Percentiles rank a stretch among this genome's conserved stretches.
Evolutionary conservation across 1,140 invertebrate species (phyloP).

Genomic region (Lepidotrigona ventralis): DNA sequence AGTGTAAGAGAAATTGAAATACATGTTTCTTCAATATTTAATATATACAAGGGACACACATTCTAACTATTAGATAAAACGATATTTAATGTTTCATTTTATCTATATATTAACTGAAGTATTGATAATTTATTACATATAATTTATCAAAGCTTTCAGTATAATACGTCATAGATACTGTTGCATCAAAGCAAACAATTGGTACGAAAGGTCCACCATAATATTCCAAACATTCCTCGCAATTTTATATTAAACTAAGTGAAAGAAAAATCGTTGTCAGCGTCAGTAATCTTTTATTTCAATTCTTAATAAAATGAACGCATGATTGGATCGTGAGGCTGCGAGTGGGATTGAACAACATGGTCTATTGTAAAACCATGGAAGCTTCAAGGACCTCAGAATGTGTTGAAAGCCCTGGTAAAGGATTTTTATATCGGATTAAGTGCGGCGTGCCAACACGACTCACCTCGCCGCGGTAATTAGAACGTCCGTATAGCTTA

Average conservation of each 20-base stretch:
- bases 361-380: neutral
- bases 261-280: neutral
- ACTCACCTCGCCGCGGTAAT: constrained; percentile 39
- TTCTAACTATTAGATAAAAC: no score
- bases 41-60: no score
- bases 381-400: neutral
- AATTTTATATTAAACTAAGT: neutral
- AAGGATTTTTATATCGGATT: constrained; percentile 8
- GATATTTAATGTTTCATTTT: neutral
- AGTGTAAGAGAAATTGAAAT: neutral
- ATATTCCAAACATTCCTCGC: no score
- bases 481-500: constrained; percentile 52
- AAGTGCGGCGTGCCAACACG: neutral
- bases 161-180: no score
- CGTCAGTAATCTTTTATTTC: neutral
- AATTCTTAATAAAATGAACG: neutral
- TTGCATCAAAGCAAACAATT: no score
- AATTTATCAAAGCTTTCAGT: no score
- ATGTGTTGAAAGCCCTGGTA: neutral
- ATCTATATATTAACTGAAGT: neutral
- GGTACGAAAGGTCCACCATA: no score
- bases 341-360: neutral
- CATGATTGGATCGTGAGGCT: neutral
- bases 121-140: no score
- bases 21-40: neutral